These are phyloP conservation scores for Drosophila vallismaia DNA, from an alignment of 2,888 invertebrate species.

Conservation along the genomic window DNA sequence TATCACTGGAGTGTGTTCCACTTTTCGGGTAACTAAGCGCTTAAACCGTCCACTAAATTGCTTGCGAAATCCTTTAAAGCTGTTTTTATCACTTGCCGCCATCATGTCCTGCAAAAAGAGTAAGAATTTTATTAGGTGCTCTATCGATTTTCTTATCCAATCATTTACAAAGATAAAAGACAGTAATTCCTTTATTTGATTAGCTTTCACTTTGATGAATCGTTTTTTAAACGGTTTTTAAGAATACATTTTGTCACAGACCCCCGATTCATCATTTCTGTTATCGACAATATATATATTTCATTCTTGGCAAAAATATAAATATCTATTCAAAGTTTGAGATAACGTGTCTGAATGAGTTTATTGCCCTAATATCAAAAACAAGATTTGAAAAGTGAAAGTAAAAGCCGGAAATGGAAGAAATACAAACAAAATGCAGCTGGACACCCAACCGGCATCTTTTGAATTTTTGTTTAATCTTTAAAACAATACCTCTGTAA, in stretches of 20 bases:
- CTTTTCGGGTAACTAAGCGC: conserved; percentile 93
- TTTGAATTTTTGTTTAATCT: not conserved
- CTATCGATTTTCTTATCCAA: not conserved
- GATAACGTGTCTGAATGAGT: not conserved
- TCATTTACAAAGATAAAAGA: not conserved
- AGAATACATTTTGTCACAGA: not conserved
- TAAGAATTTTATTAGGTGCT: not conserved
- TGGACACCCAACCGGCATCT: not conserved
- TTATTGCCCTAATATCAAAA: conserved; percentile 1
- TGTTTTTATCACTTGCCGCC: conserved; percentile 89
- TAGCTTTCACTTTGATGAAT: conserved; percentile 11
- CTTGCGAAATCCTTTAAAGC: conserved; percentile 93
- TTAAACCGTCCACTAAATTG: conserved; percentile 94
- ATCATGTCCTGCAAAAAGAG: conserved; percentile 88
- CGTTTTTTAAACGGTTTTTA: not conserved
- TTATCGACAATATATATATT: not conserved
- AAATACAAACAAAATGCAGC: not conserved
- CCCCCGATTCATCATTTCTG: not conserved
- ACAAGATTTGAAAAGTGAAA: conserved; percentile 20
- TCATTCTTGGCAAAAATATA: not conserved
- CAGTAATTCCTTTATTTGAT: not conserved
- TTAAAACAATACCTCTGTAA: not conserved
- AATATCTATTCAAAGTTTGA: not conserved
- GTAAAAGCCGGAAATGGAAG: conserved; percentile 18
- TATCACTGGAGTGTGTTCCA: conserved; percentile 92